A percentile compares a stretch with the other conserved stretches of the same genome.
phyloP scores from a whole-genome alignment of 2,888 invertebrate species.

The Ectropis crepuscularia region DNA sequence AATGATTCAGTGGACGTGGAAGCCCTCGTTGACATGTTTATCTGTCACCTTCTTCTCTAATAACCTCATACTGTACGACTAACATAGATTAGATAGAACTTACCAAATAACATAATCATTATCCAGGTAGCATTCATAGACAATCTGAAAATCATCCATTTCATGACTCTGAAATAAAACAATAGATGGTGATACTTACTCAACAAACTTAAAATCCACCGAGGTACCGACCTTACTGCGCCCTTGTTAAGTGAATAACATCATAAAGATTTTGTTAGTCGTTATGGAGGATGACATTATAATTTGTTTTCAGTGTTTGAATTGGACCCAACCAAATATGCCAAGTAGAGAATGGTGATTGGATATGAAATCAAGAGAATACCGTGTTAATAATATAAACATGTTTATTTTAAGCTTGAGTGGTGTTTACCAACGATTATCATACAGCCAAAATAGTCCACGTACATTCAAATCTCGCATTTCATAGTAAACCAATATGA shows the following conservation, averaged over 20 bases:
- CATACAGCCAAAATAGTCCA: slow-evolving; percentile 47
- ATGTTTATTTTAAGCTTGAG: slow-evolving; percentile 69
- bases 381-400: slow-evolving; percentile 41
- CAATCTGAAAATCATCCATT: slow-evolving; percentile 55
- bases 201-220: slow-evolving; percentile 2
- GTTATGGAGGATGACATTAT: no score
- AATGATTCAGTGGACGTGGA: no score
- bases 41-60: no score
- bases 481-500: slow-evolving; percentile 3
- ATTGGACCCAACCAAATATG: not conserved
- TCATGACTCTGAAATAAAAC: slow-evolving; percentile 26
- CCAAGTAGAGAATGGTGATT: slow-evolving; percentile 9
- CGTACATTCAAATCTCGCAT: slow-evolving; percentile 36
- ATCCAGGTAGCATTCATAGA: slow-evolving; percentile 30
- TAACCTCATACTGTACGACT: slow-evolving; percentile 16
- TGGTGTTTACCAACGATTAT: slow-evolving; percentile 57
- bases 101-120: slow-evolving; percentile 4
- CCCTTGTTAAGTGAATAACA: no score
- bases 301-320: not conserved
- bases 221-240: no score
- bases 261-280: no score
- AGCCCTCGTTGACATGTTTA: no score
- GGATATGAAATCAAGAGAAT: slow-evolving; percentile 37
- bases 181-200: slow-evolving; percentile 4
- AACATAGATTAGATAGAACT: slow-evolving; percentile 18